Conservation (phyloP, 37 sponge, comb jelly and placozoan species). For the Geodia barretti region DNA sequence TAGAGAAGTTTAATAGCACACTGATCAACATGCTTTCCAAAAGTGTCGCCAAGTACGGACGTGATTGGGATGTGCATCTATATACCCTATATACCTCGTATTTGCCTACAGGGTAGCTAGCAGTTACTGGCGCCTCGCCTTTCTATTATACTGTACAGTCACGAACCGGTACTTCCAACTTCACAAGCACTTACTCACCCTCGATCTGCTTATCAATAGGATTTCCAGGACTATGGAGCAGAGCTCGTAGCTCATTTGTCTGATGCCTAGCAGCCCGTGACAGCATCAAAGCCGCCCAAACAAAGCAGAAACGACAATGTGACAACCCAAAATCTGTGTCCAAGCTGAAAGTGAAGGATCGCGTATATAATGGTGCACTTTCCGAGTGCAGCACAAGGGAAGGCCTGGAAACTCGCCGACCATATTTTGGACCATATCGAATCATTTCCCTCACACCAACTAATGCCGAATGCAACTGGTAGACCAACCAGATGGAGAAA, state of each 20-base stretch:
- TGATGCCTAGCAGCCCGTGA: no score
- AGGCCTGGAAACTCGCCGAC: constrained; percentile 25
- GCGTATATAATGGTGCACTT: constrained; percentile 30
- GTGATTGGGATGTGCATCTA: constrained; percentile 56
- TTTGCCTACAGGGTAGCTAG: constrained; percentile 48
- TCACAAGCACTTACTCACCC: no score
- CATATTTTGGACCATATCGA: constrained; percentile 28
- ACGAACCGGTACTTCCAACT: no score
- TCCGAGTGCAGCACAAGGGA: constrained; percentile 10
- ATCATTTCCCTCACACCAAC: constrained; percentile 15
- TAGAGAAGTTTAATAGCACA: constrained; percentile 47
- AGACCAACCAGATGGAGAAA: background rate
- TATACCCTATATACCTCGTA: constrained; percentile 40
- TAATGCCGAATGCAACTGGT: constrained; percentile 19
- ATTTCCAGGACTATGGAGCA: no score
- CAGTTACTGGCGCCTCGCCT: constrained; percentile 36
- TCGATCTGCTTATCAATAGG: no score
- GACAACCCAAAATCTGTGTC: background rate
- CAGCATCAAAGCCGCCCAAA: constrained; percentile 17
- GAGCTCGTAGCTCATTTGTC: no score
- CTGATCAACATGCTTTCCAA: constrained; percentile 46
- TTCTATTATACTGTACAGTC: constrained; percentile 49
- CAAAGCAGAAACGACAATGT: constrained; percentile 1
- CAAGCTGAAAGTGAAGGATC: background rate
- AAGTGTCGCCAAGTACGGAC: background rate